A percentile compares a stretch with the other conserved stretches of the same genome.
phyloP scores from a whole-genome alignment of 92 coral and sea anemone genomes.

The Phenganax subtilis region DNA sequence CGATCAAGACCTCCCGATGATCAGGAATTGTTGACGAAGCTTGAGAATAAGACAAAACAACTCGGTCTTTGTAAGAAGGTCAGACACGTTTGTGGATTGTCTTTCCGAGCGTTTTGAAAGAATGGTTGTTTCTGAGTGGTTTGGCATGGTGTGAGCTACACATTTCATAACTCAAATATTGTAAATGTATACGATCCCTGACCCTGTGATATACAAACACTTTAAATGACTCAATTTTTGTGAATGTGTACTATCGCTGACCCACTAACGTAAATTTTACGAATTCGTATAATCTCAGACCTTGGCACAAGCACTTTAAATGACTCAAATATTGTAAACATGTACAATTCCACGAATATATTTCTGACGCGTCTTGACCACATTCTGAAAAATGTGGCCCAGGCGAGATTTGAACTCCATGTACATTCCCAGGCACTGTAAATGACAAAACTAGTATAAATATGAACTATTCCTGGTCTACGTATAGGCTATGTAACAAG shows the following conservation, averaged over 20 bases:
- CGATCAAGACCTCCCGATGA: constrained; percentile 67
- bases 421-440: too few relatives aligned
- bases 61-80: constrained; percentile 67
- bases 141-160: not conserved
- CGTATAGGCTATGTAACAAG: not conserved
- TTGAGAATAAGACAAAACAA: constrained; percentile 64
- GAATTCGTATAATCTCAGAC: not conserved
- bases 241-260: not conserved
- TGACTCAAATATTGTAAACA: too few relatives aligned
- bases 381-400: too few relatives aligned
- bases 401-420: too few relatives aligned
- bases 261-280: too few relatives aligned
- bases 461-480: not conserved
- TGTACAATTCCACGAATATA: too few relatives aligned
- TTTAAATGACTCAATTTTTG: not conserved
- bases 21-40: constrained; percentile 53
- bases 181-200: too few relatives aligned
- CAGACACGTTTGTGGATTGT: not conserved
- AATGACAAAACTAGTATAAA: too few relatives aligned
- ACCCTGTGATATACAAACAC: too few relatives aligned
- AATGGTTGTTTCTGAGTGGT: not conserved
- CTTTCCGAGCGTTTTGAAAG: not conserved
- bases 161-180: too few relatives aligned
- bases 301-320: too few relatives aligned
- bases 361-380: too few relatives aligned